Evolutionary conservation across 1,140 invertebrate species (phyloP).

Genomic region (Temnothorax nylanderi): DNA sequence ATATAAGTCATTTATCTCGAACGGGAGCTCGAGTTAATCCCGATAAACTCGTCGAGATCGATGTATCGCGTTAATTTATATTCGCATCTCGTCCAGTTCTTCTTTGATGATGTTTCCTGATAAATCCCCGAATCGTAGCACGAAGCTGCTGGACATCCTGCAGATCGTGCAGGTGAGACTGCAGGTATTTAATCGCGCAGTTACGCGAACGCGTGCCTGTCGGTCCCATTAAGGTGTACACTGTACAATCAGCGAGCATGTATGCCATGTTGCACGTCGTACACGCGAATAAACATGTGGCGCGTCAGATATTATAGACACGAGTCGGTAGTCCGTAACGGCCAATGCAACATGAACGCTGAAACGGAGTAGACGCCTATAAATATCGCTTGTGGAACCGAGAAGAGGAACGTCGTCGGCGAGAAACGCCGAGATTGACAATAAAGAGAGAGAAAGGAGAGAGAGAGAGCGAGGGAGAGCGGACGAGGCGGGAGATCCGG

Average conservation of each 20-base stretch:
- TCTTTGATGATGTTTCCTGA: not conserved
- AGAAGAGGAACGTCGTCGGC: not conserved
- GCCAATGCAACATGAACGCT: slow-evolving; percentile 28
- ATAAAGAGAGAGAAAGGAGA: slow-evolving; percentile 24
- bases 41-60: not conserved
- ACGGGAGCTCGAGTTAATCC: not conserved
- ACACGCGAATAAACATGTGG: slow-evolving; percentile 43
- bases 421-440: slow-evolving; percentile 60
- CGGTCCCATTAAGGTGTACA: slow-evolving; percentile 33
- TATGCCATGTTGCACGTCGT: slow-evolving; percentile 19
- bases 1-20: slow-evolving; percentile 46
- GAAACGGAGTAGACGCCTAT: slow-evolving; percentile 39
- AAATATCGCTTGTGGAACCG: slow-evolving; percentile 43
- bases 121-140: not conserved
- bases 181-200: not conserved
- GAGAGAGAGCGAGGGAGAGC: not conserved
- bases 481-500: slow-evolving; percentile 6
- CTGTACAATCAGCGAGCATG: slow-evolving; percentile 29
- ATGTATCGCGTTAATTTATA: slow-evolving; percentile 26
- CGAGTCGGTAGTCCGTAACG: slow-evolving; percentile 20
- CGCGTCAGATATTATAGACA: slow-evolving; percentile 46
- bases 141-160: not conserved
- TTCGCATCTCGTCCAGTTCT: not conserved
- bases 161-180: not conserved
- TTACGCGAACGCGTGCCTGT: slow-evolving; percentile 9